These are phyloP conservation scores for Mustelus asterias DNA, from an alignment of 2,113 vertebrate genomes.

Conservation along the genomic window DNA sequence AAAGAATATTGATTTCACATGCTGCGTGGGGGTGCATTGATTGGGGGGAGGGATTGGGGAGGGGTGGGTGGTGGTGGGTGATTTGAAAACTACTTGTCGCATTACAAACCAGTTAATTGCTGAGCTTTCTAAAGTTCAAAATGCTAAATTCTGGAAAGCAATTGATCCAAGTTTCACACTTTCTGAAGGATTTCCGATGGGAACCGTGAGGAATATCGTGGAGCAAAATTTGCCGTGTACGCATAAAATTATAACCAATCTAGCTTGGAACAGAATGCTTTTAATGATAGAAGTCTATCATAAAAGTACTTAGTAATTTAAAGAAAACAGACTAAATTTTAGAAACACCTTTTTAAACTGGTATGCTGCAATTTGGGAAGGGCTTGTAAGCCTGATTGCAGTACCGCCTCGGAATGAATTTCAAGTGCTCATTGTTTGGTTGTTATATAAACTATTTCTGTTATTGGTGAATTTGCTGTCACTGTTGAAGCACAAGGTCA, in stretches of 20 bases:
- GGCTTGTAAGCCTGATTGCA: not conserved
- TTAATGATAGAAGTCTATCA: not conserved
- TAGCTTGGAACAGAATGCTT: not conserved
- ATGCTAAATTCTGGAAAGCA: not conserved
- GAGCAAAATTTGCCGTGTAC: not conserved
- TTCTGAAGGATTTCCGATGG: not conserved
- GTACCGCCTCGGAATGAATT: not conserved
- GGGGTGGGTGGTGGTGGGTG: not conserved
- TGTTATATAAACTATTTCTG: not conserved
- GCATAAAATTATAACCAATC: not conserved
- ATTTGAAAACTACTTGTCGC: not conserved
- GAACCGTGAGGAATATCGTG: not conserved
- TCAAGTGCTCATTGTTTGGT: not conserved
- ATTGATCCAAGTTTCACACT: too few species aligned
- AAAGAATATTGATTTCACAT: slow-evolving; percentile 23
- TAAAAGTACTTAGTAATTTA: not conserved
- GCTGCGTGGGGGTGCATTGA: not conserved
- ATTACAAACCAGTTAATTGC: too few species aligned
- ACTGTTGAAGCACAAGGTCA: not conserved
- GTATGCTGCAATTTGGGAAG: not conserved
- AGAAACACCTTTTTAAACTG: not conserved
- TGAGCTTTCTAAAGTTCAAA: not conserved
- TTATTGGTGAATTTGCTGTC: not conserved
- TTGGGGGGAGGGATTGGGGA: not conserved
- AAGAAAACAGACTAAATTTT: not conserved